Percentiles rank a stretch among this genome's conserved stretches.
These are phyloP conservation scores for Coreius guichenoti DNA, from an alignment of 2,797 vertebrate genomes.

Conservation along the genomic window DNA sequence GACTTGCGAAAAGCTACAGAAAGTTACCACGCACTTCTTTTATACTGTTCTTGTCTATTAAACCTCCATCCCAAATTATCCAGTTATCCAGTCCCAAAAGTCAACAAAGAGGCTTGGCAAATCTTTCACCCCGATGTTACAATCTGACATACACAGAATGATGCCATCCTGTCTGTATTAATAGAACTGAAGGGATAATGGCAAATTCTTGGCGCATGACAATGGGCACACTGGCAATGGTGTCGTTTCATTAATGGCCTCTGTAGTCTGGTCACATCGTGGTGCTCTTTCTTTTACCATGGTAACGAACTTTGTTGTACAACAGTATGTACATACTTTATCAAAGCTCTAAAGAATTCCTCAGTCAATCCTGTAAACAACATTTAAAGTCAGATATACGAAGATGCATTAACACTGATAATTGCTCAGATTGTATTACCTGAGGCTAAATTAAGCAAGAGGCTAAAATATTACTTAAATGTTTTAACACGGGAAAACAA, in stretches of 20 bases:
- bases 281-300: slow-evolving; percentile 37
- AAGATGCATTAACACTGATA: background rate
- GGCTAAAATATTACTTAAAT: background rate
- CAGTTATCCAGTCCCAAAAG: slow-evolving; percentile 68
- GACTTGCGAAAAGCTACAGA: background rate
- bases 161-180: slow-evolving; percentile 71
- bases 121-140: slow-evolving; percentile 56
- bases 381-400: slow-evolving; percentile 9
- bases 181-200: slow-evolving; percentile 73
- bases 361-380: slow-evolving; percentile 36
- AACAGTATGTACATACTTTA: slow-evolving; percentile 23
- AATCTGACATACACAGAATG: slow-evolving; percentile 33
- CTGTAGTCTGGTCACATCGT: slow-evolving; percentile 63
- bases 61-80: slow-evolving; percentile 66
- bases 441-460: background rate
- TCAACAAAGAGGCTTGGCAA: slow-evolving; percentile 53
- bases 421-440: background rate
- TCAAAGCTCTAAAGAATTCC: background rate
- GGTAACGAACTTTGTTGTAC: slow-evolving; percentile 36
- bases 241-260: slow-evolving; percentile 27
- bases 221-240: slow-evolving; percentile 39
- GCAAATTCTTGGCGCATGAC: slow-evolving; percentile 75
- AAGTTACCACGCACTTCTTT: slow-evolving; percentile 49
- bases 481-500: background rate
- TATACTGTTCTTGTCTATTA: slow-evolving; percentile 70